These are phyloP conservation scores for Dysmachus trigonus DNA, from an alignment of 2,888 invertebrate genomes.

Conservation along the genomic window DNA sequence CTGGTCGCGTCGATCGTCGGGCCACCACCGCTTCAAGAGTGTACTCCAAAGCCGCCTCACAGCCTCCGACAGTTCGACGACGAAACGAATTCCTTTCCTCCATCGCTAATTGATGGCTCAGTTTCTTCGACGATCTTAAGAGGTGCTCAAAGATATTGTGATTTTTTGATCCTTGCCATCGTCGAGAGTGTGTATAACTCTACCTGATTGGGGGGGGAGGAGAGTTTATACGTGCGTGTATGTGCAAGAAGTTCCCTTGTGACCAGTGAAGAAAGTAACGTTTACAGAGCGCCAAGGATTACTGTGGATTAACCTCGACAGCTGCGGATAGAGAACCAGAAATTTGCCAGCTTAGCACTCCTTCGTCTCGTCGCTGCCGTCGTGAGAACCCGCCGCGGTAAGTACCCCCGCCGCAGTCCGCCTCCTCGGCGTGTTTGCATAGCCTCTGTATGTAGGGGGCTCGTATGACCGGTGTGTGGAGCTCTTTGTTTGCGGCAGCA, in stretches of 20 bases:
- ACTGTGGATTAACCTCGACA: slow-evolving; percentile 19
- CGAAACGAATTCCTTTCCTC: slow-evolving; percentile 15
- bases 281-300: slow-evolving; percentile 4
- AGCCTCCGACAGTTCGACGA: not conserved
- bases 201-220: too few relatives aligned
- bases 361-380: not conserved
- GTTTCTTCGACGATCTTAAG: not conserved
- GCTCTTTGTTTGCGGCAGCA: not conserved
- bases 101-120: slow-evolving; percentile 27
- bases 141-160: slow-evolving; percentile 16
- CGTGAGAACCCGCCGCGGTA: not conserved
- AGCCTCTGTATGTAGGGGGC: not conserved
- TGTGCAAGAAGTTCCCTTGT: not conserved
- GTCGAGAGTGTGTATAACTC: not conserved
- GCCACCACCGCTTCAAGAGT: not conserved
- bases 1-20: slow-evolving; percentile 1
- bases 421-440: not conserved
- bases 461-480: not conserved
- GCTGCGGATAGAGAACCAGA: not conserved
- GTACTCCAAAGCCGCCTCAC: not conserved
- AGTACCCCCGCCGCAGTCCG: not conserved
- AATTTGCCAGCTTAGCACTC: not conserved
- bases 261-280: not conserved
- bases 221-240: too few relatives aligned
- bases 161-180: not conserved